A percentile compares a stretch with the other conserved stretches of the same genome.
Evolutionary conservation across 2,888 invertebrate species (phyloP).

Genomic region (Dryocosmus kuriphilus): DNA sequence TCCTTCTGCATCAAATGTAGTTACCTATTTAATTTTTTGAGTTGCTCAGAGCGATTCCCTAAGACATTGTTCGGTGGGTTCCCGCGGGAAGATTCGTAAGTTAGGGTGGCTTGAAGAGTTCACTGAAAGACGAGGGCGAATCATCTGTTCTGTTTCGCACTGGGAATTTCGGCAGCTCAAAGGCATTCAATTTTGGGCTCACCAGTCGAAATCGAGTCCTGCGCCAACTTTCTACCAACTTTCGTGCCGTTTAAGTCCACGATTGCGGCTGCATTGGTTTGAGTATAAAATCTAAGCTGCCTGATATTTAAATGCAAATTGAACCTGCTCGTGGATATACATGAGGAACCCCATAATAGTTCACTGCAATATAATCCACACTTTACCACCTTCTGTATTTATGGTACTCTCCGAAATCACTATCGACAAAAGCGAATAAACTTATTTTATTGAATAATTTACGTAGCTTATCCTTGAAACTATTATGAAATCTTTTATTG

Average conservation of each 20-base stretch:
- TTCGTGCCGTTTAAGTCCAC: slow-evolving; percentile 48
- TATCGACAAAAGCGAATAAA: neutral
- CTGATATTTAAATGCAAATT: slow-evolving; percentile 70
- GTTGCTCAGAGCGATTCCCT: slow-evolving; percentile 38
- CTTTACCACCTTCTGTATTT: neutral
- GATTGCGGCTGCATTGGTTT: slow-evolving; percentile 37
- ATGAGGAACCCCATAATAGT: slow-evolving; percentile 26
- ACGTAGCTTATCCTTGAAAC: no score
- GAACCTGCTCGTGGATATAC: slow-evolving; percentile 58
- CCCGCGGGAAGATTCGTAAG: slow-evolving; percentile 37
- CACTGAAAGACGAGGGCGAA: slow-evolving; percentile 4
- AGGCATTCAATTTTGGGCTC: slow-evolving; percentile 55
- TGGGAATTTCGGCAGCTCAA: slow-evolving; percentile 37
- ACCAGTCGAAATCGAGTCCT: slow-evolving; percentile 53
- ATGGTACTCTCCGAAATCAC: neutral
- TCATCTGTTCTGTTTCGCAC: slow-evolving; percentile 9
- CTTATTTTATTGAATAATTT: neutral
- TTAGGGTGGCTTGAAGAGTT: slow-evolving; percentile 9
- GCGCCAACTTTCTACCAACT: slow-evolving; percentile 49
- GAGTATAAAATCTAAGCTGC: slow-evolving; percentile 33
- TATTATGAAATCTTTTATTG: no score
- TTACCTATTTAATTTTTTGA: neutral
- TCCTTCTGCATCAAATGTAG: neutral
- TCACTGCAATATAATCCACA: slow-evolving; percentile 1
- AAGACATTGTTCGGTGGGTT: slow-evolving; percentile 45